phyloP scores from a whole-genome alignment of 2,797 vertebrate genomes.

The Coendou prehensilis region DNA sequence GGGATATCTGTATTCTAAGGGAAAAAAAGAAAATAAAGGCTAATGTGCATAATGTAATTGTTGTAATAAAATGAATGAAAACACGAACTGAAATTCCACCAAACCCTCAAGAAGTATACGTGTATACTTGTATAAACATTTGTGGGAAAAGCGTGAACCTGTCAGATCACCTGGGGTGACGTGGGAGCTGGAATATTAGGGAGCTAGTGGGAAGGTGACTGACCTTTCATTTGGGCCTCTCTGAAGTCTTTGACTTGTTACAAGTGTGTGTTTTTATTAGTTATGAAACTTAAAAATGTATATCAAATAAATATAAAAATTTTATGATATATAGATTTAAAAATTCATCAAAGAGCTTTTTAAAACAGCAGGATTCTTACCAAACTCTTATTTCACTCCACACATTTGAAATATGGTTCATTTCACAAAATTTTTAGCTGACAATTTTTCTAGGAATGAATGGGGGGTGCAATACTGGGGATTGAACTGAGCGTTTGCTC shows the following conservation, averaged over 20 bases:
- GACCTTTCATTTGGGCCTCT: not conserved
- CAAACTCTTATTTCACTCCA: not conserved
- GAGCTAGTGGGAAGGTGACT: not conserved
- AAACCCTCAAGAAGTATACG: not conserved
- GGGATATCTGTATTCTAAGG: not conserved
- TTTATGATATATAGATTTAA: not conserved
- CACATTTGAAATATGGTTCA: not conserved
- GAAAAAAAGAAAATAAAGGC: not conserved
- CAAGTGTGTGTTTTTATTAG: not conserved
- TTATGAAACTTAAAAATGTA: not conserved
- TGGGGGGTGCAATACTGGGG: not conserved
- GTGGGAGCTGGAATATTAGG: not conserved
- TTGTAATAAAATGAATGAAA: slow-evolving; percentile 33
- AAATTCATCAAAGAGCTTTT: not conserved
- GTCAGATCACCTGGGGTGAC: not conserved
- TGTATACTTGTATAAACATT: not conserved
- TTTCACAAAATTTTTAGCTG: slow-evolving; percentile 3
- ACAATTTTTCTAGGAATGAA: not conserved
- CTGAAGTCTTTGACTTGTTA: slow-evolving; percentile 26
- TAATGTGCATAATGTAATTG: not conserved
- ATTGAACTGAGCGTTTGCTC: not conserved
- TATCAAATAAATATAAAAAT: not conserved
- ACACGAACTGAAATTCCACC: not conserved
- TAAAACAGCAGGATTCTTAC: not conserved
- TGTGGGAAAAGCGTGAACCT: not conserved